Evolutionary conservation across 2,888 invertebrate species (phyloP), one percentile per base, ranked within the genome.

Genomic region (Temnothorax ravouxi): DNA sequence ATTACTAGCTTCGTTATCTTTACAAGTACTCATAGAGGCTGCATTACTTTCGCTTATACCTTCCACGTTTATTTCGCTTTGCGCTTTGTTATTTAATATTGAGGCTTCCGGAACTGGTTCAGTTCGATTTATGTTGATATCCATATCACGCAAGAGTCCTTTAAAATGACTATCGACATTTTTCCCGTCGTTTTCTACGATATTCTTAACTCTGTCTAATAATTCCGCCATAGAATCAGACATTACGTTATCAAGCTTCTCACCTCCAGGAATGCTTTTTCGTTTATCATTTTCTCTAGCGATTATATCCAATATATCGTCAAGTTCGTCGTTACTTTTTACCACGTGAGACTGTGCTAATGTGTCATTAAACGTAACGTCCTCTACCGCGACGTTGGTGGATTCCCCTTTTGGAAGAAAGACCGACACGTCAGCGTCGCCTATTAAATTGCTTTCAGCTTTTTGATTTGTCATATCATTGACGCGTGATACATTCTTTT

Each of bases 331-430:
- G 18, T 44, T 61, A 21, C n/a, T 34, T 15, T 83, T 83, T 11
- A 50, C 71, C 6, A 34, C 1, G 34, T 59, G 34, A 15, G 59
- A 71, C 59, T 66, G 71, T 25, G 34, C n/a, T 41, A 64, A 25
- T 2, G 77, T 59, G 8, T 88, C 83, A 11, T 84, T 61, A 21
- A 84, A 44, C 41, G 72, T 85, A 6, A 72, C 41, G 21, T 71
- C 82, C n/a, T 69, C 41, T n/a, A 41, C 25, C 21, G 90, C 88
- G 9, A 92, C 85, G 77, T 90, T 92, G 0, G 91, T 93, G 13
- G 94, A 94, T 88, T 94, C 93, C 2, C 90, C 89, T 75, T 86
- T 88, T 0, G 93, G 92, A 77, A 93, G 69, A 84, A 93, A 92
- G 50, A 86, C 77, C 3, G 90, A 91, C 11, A 88, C 85, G 56